Evolutionary conservation across 35 echinoderm and acorn worm species (phyloP).

Genomic region (Heliocidaris erythrogramma): DNA sequence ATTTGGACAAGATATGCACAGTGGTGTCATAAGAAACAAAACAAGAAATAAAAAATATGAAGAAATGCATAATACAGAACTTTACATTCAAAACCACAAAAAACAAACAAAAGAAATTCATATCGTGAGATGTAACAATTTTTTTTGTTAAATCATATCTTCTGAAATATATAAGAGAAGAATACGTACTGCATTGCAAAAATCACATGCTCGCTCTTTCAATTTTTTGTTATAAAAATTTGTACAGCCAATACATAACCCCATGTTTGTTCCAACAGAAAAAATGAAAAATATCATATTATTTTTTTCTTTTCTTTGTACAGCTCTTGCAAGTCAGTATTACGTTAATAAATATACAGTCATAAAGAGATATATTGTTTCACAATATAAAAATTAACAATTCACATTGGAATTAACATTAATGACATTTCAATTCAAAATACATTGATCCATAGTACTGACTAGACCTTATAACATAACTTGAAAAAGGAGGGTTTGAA

Average conservation of each 20-base stretch:
- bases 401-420: not conserved
- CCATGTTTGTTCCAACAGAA: no score
- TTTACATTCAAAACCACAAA: not conserved
- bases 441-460: not conserved
- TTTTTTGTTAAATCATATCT: not conserved
- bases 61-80: not conserved
- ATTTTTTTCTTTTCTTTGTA: no score
- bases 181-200: not conserved
- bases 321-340: no score
- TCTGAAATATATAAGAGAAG: not conserved
- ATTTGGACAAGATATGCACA: no score
- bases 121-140: not conserved
- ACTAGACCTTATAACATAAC: no score
- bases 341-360: not conserved
- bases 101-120: not conserved
- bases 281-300: no score
- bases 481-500: no score
- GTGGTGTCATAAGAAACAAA: no score
- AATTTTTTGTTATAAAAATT: no score
- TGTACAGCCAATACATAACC: no score
- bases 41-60: no score
- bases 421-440: not conserved
- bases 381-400: not conserved
- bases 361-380: not conserved
- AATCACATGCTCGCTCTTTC: not conserved